Base-by-base conservation (phyloP, 2,888 invertebrate species). In the Ethmia dodecea region DNA sequence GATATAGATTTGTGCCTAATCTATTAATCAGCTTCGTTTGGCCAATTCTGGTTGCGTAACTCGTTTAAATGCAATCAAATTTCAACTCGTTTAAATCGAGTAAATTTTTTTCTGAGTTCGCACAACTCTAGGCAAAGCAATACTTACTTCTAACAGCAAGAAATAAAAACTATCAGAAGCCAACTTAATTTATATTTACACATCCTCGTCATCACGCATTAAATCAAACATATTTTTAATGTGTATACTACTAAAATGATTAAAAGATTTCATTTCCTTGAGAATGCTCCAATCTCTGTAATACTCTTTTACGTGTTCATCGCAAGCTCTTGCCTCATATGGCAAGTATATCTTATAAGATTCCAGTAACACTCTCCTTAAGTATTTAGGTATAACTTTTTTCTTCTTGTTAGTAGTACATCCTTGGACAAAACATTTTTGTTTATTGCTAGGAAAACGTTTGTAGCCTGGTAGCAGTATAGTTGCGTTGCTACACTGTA, bases 261-360 rank as follows among this genome's bases (percentile, higher is more conserved):
- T 9, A 10, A 5, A 5, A 3, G 4, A 29, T 5, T 10, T 5
- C 9, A n/a, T n/a, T 5, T 29, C 29, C 16, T 29, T 29, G 15
- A 29, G 29, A 29, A 29, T 16, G 14, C 16, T 29, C 29, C 29
- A 29, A 11, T 29, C 29, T n/a, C 29, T 11, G 16, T 29, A 29
- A 29, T 29, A 29, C 16, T 29, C 29, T 5, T 15, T 15, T 5
- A 29, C 10, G 10, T 29, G 29, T 16, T 29, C 29, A 15, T 8
- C 6, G 11, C 29, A 29, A 10, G 6, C 10, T 5, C 10, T 4
- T 5, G 11, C 15, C 5, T 2, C 3, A 4, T 15, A 16, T 4
- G 29, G 5, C 11, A 29, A 15, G 11, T 29, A 29, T 4, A 29
- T 16, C 3, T 29, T 29, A 5, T 29, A 29, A 6, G n/a, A 13